phyloP scores from a whole-genome alignment of 2,113 vertebrate species.

The Lathamus discolor region DNA sequence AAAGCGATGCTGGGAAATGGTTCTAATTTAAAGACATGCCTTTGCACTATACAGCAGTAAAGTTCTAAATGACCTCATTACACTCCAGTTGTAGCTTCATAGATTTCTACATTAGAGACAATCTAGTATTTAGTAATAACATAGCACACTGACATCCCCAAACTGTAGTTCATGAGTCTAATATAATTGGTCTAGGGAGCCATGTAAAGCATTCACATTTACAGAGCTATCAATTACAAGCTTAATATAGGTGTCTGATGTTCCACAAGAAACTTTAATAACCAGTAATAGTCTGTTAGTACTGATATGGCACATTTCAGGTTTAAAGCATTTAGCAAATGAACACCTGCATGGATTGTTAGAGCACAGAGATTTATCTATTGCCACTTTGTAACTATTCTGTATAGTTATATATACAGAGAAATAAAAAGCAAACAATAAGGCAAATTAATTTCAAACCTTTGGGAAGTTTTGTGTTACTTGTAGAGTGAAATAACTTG shows the following conservation, averaged over 20 bases:
- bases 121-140: slow-evolving; percentile 23
- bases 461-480: not conserved
- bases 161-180: not conserved
- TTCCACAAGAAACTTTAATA: slow-evolving; percentile 28
- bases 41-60: slow-evolving; percentile 6
- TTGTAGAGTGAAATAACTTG: not conserved
- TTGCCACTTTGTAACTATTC: not conserved
- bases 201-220: not conserved
- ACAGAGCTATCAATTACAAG: slow-evolving; percentile 28
- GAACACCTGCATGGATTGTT: not conserved
- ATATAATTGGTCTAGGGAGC: slow-evolving; percentile 4
- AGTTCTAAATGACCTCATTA: slow-evolving; percentile 18
- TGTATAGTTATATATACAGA: not conserved
- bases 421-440: slow-evolving; percentile 29
- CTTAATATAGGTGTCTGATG: not conserved
- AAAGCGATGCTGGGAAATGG: not conserved
- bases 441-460: not conserved
- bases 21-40: not conserved
- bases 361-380: not conserved
- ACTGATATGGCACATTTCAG: not conserved
- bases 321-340: not conserved
- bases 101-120: not conserved
- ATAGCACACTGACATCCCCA: not conserved
- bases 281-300: not conserved
- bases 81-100: not conserved